These are phyloP conservation scores for Pyrochroa serraticornis DNA, from an alignment of 2,888 invertebrate genomes.

Conservation along the genomic window DNA sequence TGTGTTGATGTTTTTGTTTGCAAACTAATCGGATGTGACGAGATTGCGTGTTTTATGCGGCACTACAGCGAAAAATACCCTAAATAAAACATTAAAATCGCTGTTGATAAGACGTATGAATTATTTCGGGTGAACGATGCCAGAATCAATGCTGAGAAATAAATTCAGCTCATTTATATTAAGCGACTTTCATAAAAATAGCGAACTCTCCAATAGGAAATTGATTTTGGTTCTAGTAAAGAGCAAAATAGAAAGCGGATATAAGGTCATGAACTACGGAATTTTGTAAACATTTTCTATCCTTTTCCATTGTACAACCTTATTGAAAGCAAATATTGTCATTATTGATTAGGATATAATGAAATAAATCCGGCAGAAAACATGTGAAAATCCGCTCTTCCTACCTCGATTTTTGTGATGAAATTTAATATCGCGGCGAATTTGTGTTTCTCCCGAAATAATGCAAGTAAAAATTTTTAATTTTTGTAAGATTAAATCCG, in stretches of 20 bases:
- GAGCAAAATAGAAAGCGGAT: neutral
- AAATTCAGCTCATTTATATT: conserved; percentile 4
- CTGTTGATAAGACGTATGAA: neutral
- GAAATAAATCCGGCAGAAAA: neutral
- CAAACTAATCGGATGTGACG: too few species aligned
- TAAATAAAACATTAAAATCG: conserved; percentile 3
- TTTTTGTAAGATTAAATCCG: conserved; percentile 16
- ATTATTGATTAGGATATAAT: neutral
- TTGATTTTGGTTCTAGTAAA: conserved; percentile 13
- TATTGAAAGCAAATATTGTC: conserved; percentile 3
- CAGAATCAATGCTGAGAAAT: neutral
- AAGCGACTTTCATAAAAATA: conserved; percentile 8
- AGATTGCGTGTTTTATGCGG: too few species aligned
- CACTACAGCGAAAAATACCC: too few species aligned
- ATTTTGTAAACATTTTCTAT: conserved; percentile 7
- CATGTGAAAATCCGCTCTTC: too few species aligned
- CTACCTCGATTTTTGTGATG: neutral
- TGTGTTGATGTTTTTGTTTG: too few species aligned
- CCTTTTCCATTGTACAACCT: neutral
- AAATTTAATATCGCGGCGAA: neutral
- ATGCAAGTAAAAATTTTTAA: conserved; percentile 1
- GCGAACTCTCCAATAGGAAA: conserved; percentile 2
- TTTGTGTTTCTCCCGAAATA: neutral
- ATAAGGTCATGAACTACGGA: neutral
- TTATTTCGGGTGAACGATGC: neutral